Percentiles rank a stretch among this genome's conserved stretches.
These are phyloP conservation scores for Andrena fulva DNA, from an alignment of 2,888 invertebrate species.

Conservation along the genomic window DNA sequence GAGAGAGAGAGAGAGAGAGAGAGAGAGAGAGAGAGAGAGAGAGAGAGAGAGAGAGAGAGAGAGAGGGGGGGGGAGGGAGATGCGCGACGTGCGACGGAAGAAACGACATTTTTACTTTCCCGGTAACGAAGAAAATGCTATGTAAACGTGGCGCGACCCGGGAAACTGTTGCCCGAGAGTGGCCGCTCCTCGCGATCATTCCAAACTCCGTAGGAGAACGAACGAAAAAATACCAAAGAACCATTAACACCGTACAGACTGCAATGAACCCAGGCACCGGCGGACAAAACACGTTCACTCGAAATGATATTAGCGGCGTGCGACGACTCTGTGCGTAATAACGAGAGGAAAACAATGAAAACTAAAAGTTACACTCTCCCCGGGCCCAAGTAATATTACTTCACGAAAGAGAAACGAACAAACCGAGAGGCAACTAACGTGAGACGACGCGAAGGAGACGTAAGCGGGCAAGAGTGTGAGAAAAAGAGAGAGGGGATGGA, in stretches of 20 bases:
- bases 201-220: neutral
- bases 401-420: constrained; percentile 53
- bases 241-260: constrained; percentile 1
- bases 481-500: constrained; percentile 14
- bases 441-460: constrained; percentile 45
- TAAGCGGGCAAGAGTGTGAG: constrained; percentile 38
- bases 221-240: neutral
- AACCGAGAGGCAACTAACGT: constrained; percentile 51
- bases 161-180: neutral
- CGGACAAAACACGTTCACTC: constrained; percentile 31
- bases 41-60: neutral
- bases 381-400: constrained; percentile 84
- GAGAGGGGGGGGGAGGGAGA: neutral
- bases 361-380: constrained; percentile 80
- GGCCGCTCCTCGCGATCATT: neutral
- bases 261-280: neutral
- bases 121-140: neutral
- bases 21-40: neutral
- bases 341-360: constrained; percentile 57
- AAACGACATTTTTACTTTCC: neutral
- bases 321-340: constrained; percentile 71
- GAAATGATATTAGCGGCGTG: constrained; percentile 66
- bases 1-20: neutral
- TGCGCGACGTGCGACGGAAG: neutral
- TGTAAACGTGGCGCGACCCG: constrained; percentile 17